Evolutionary conservation across 2,888 invertebrate species (phyloP), one percentile per base, ranked within the genome.

Genomic region (Dendrolimus pini): DNA sequence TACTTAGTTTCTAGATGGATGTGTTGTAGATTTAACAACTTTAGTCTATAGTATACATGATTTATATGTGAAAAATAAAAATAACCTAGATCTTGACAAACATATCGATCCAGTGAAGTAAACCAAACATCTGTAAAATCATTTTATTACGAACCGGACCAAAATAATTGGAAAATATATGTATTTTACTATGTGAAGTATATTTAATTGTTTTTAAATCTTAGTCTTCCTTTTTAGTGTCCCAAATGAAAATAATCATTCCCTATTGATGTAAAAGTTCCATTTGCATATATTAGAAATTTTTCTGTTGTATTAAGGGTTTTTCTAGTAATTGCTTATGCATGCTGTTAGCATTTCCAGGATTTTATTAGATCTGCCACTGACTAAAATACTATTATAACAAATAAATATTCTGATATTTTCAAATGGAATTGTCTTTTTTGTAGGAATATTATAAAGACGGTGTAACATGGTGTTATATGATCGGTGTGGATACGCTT

Each of bases 401-500:
- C 9, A 47, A 10, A 12, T 47, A 8, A 47, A 47, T 47, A 47
- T 8, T 47, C 47, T 47, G 47, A 47, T 47, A 47, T 10, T 12
- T 47, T 47, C 12, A 47, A 47, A 47, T 47, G 47, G 47, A 47
- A 47, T 47, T 47, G 9, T 47, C 47, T 47, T 47, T 47, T 12
- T 77, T 78, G 47, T 47, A 47, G 47, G 6, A 47, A 47, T 12
- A 10, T 47, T 68, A 73, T 30, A 30, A 68, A 74, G 71, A 72
- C 69, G 69, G 75, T 78, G 72, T 79, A 74, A 75, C 78, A 82
- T 69, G 78, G 78, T 83, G 80, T 80, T 72, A 75, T 82, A 83
- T 89, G 85, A 86, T 89, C 80, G 85, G 80, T 88, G 88, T 89
- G 77, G 87, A 77, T 80, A 88, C 88, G 89, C 89, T 89, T 89